phyloP scores from a whole-genome alignment of 2,888 invertebrate species.

The Galerucella calmariensis region DNA sequence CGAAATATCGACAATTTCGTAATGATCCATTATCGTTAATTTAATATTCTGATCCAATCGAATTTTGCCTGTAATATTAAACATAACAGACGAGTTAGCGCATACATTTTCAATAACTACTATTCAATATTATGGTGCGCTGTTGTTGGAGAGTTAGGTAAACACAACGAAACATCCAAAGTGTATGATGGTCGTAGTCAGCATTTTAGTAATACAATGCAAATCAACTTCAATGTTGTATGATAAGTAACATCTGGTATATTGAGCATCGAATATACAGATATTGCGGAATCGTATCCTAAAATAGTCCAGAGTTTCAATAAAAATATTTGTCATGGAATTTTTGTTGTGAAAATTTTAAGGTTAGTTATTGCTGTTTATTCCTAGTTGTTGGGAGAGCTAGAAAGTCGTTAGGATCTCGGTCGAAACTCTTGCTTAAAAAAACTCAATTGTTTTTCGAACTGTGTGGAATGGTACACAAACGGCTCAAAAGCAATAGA shows the following conservation, averaged over 20 bases:
- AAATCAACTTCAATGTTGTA: slow-evolving; percentile 8
- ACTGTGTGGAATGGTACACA: too few relatives aligned
- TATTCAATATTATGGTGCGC: background rate
- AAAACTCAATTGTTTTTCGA: too few relatives aligned
- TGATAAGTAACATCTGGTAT: background rate
- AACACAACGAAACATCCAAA: background rate
- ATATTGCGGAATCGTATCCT: background rate
- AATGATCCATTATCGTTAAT: background rate
- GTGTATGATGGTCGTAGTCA: background rate
- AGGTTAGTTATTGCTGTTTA: too few relatives aligned
- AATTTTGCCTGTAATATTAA: background rate
- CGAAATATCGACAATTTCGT: background rate
- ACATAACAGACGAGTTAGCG: background rate
- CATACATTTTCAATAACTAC: background rate
- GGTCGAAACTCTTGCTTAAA: too few relatives aligned
- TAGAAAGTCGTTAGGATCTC: too few relatives aligned
- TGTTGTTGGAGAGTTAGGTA: background rate
- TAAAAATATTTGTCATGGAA: too few relatives aligned
- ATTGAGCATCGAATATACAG: background rate
- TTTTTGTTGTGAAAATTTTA: too few relatives aligned
- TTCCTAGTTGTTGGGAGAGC: too few relatives aligned
- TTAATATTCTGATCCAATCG: background rate
- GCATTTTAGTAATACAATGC: slow-evolving; percentile 7
- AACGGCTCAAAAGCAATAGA: too few relatives aligned
- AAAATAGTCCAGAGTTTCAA: too few relatives aligned